phyloP scores from a whole-genome alignment of 2,888 invertebrate genomes.

The Luperina nickerlii region DNA sequence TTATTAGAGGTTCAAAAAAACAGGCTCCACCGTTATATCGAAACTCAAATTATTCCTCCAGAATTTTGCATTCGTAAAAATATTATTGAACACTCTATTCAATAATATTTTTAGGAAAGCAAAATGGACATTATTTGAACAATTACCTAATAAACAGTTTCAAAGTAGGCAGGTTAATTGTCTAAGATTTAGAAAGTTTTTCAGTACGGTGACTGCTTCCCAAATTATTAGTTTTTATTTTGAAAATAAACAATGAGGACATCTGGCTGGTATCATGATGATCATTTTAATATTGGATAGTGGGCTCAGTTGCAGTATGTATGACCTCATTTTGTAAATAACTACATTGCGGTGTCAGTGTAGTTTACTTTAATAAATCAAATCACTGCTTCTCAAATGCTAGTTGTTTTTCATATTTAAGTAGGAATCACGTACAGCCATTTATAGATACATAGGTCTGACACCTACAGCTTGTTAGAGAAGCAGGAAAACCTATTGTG shows the following conservation, averaged over 20 bases:
- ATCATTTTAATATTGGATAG: constrained; percentile 3
- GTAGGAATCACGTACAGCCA: neutral
- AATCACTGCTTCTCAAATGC: neutral
- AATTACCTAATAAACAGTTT: neutral
- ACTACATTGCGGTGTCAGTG: neutral
- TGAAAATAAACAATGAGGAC: neutral
- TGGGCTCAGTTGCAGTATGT: neutral
- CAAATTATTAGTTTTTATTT: neutral
- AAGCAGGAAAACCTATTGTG: neutral
- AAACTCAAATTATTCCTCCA: neutral
- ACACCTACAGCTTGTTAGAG: neutral
- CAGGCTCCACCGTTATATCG: neutral
- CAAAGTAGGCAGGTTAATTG: neutral
- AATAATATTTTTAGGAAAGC: neutral
- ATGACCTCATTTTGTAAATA: neutral
- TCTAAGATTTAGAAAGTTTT: neutral
- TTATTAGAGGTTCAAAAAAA: neutral
- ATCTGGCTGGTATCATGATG: constrained; percentile 3
- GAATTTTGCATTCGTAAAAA: no score
- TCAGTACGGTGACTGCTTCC: neutral
- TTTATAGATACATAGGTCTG: neutral
- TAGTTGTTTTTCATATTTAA: neutral
- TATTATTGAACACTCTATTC: no score
- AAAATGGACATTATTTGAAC: neutral
- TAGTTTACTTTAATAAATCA: neutral